Evolutionary conservation across 1,140 invertebrate genomes (phyloP).

Genomic region (Drosophila rufa): DNA sequence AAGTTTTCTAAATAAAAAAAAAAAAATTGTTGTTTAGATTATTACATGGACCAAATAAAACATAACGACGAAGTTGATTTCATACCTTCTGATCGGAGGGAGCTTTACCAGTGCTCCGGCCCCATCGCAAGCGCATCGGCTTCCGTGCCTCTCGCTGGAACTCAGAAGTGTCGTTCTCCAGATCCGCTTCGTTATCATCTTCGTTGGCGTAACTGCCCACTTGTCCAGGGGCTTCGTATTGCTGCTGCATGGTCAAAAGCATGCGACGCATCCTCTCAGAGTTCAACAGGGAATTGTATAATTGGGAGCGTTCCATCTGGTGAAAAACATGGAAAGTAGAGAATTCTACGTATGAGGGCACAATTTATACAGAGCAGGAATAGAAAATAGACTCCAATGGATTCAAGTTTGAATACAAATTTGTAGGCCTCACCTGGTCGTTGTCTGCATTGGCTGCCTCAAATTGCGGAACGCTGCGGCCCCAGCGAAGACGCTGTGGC

Average conservation of each 20-base stretch:
- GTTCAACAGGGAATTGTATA: conserved; percentile 53
- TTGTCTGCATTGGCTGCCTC: conserved; percentile 31
- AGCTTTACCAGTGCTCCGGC: conserved; percentile 76
- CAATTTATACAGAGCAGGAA: not conserved
- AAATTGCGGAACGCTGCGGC: conserved; percentile 64
- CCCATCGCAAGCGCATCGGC: conserved; percentile 79
- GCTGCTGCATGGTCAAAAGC: conserved; percentile 58
- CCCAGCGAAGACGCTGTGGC: conserved; percentile 78
- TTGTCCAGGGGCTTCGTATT: conserved; percentile 29
- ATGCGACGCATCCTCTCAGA: conserved; percentile 58
- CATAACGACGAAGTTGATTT: not conserved
- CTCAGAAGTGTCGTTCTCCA: conserved; percentile 49
- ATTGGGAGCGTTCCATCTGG: conserved; percentile 19
- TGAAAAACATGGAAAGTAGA: not conserved
- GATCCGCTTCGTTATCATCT: conserved; percentile 26
- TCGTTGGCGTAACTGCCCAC: conserved; percentile 34
- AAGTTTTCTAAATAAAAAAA: conserved; percentile 8
- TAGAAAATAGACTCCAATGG: not conserved
- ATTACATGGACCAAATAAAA: too few species aligned
- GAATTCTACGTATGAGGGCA: not conserved
- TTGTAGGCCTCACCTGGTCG: conserved; percentile 47
- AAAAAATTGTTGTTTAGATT: not conserved
- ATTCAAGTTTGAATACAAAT: not conserved
- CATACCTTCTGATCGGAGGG: conserved; percentile 58
- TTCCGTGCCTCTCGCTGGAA: conserved; percentile 78